Conservation (phyloP, 2,888 invertebrate genomes). For the Apamea crenata region DNA sequence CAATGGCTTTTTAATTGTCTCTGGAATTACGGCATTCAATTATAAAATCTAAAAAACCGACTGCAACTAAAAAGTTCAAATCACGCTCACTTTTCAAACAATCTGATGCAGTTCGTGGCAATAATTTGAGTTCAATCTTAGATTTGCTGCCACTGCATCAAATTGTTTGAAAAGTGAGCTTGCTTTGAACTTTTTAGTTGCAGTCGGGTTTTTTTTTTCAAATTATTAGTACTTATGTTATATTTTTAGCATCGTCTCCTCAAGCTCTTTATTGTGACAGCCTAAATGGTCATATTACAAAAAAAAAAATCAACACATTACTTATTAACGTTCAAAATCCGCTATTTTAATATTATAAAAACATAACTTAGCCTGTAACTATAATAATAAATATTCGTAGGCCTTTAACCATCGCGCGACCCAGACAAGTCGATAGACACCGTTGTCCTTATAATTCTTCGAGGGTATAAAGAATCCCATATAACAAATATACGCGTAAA, state of each 20-base stretch:
- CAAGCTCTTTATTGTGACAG: background rate
- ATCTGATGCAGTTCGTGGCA: background rate
- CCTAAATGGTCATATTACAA: background rate
- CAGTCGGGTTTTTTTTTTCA: background rate
- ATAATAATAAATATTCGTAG: no score
- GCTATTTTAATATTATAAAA: background rate
- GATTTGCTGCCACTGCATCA: background rate
- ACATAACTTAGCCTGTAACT: background rate
- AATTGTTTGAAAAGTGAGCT: background rate
- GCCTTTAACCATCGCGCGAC: background rate
- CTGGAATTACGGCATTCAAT: no score
- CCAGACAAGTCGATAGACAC: background rate
- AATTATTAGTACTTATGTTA: no score
- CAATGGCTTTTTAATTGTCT: no score
- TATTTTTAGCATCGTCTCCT: background rate
- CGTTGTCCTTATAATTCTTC: background rate
- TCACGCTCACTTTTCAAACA: background rate
- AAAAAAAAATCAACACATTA: background rate
- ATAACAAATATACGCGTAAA: background rate
- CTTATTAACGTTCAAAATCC: background rate
- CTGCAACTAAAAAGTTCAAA: background rate
- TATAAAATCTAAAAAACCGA: background rate
- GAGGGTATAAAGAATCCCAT: background rate
- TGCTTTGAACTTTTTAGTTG: background rate
- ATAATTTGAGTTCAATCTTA: background rate